Conservation (phyloP, 2,113 vertebrate species). For the Meriones unguiculatus region DNA sequence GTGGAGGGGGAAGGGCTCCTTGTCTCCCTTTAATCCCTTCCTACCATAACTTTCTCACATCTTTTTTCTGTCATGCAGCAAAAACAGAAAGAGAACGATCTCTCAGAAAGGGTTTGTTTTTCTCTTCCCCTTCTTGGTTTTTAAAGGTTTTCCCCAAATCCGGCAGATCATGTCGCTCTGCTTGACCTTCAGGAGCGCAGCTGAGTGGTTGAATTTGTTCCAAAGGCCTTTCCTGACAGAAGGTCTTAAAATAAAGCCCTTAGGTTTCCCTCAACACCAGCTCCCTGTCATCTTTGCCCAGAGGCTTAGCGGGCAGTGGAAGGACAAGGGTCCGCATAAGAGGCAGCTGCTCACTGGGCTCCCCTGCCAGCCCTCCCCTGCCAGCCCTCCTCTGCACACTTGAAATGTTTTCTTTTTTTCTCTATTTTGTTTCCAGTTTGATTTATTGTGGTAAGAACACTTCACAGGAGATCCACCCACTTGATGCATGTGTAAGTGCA, state of each 20-base stretch:
- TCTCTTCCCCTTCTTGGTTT: conserved; percentile 54
- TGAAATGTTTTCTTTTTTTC: background rate
- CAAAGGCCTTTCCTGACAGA: conserved; percentile 84
- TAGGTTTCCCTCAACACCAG: conserved; percentile 77
- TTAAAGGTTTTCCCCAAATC: conserved; percentile 76
- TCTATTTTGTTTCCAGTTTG: background rate
- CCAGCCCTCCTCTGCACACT: background rate
- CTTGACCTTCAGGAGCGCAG: conserved; percentile 84
- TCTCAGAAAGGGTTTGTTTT: background rate
- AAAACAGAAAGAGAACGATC: conserved; percentile 49
- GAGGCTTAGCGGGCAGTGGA: conserved; percentile 77
- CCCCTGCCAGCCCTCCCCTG: background rate
- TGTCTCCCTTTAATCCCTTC: background rate
- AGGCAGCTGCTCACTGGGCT: conserved; percentile 61
- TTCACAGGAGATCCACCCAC: background rate
- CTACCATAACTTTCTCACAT: conserved; percentile 13
- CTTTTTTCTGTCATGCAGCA: background rate
- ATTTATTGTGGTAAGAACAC: background rate
- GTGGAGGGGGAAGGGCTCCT: conserved; percentile 18
- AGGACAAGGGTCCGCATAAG: conserved; percentile 62
- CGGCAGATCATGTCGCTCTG: conserved; percentile 70
- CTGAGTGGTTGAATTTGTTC: conserved; percentile 79
- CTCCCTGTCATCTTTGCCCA: conserved; percentile 81
- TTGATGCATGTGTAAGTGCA: background rate
- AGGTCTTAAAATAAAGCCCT: conserved; percentile 84